Base-by-base conservation (phyloP, 1,140 invertebrate species). In the Adelges cooleyi region DNA sequence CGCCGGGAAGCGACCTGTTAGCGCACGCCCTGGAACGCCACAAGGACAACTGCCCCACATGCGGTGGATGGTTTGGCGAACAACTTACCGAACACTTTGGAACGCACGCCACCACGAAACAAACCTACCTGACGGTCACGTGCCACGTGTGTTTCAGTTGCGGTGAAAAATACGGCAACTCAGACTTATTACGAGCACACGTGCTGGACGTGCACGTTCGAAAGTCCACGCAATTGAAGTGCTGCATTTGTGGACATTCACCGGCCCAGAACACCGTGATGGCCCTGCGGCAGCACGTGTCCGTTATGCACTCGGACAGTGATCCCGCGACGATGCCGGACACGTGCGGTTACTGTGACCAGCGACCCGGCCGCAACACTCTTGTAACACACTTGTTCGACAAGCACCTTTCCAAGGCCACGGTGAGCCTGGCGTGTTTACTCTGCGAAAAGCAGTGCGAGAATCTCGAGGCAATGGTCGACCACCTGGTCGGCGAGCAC, bases 131-230 rank as follows among this genome's bases (percentile, higher is more conserved):
- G 42, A 48, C 38, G 0, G 56, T 62, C 13, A 10, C n/a, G 13
- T 48, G 42, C 17, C 46, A 62, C 27, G 42, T 29, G 40, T 62
- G 56, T 33, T 62, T 22, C 25, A 25, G 3, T 18, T 62, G 56
- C 13, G 15, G 20, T 6, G 56, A 62, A 18, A 62, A 62, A 6
- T 62, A 46, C 17, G 56, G 56, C 18, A 22, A 48, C 18, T 10
- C 18, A 0, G 6, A 10, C 17, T 20, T 18, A 9, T 46, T 33
- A 42, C 23, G 23, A 11, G 18, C 18, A 13, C 56, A 62, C 25
- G 18, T 62, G 17, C 42, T 33, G 10, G 8, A 46, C 10, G 56
- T 18, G 1, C 56, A 62, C 25, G 29, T 52, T 9, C 5, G 11
- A 33, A 33, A 33, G 29, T 5, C 29, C 11, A 33, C 29, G 5